A percentile compares a stretch with the other conserved stretches of the same genome.
phyloP scores from a whole-genome alignment of 1,140 invertebrate species.

The Drosophila fuyamai region DNA sequence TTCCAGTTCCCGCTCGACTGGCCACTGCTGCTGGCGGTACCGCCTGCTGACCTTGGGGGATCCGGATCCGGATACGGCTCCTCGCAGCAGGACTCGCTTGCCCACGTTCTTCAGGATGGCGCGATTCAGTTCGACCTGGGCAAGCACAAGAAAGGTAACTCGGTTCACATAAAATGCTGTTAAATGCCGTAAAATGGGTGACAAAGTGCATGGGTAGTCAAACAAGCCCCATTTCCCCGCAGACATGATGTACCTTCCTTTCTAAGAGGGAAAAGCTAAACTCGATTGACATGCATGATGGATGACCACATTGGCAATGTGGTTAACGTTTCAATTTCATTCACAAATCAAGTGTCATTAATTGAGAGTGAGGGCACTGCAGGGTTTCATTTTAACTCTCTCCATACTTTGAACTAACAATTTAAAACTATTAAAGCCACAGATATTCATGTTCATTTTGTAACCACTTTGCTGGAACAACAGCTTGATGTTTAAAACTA shows the following conservation, averaged over 20 bases:
- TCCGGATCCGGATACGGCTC: constrained; percentile 1
- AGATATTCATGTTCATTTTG: neutral
- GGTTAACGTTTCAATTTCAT: constrained; percentile 27
- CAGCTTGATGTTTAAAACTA: neutral
- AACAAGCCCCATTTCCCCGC: neutral
- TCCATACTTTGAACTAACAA: neutral
- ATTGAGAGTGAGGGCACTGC: neutral
- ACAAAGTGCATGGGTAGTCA: constrained; percentile 8
- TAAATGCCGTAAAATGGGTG: constrained; percentile 26
- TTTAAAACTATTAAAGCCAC: neutral
- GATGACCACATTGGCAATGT: constrained; percentile 33
- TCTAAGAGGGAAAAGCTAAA: neutral
- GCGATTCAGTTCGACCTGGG: constrained; percentile 86
- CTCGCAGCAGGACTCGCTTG: constrained; percentile 85
- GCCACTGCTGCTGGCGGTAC: constrained; percentile 40
- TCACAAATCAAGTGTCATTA: constrained; percentile 8
- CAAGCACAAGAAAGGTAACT: constrained; percentile 35
- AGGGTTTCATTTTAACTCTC: neutral
- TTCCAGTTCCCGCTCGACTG: constrained; percentile 14
- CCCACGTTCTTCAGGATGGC: constrained; percentile 87
- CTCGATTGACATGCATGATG: constrained; percentile 21
- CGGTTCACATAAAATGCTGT: constrained; percentile 53
- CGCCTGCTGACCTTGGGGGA: constrained; percentile 29
- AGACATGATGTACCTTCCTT: neutral
- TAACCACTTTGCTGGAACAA: neutral